Conservation (phyloP, 2,888 invertebrate species). For the Galeopsomyia nigrocyanea region DNA sequence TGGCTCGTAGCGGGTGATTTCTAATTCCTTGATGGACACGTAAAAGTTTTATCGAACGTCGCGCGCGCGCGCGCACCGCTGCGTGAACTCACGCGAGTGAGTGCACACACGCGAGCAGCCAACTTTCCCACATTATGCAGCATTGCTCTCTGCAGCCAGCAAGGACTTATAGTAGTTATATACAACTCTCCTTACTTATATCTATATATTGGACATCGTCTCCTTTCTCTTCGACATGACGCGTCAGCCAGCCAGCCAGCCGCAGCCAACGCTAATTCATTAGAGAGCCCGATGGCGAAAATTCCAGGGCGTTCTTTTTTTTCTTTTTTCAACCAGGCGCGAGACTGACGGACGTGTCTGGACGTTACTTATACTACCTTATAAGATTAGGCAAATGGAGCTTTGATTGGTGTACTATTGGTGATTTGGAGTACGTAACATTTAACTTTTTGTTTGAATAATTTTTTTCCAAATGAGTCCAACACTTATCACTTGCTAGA, state of each 20-base stretch:
- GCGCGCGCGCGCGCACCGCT: not conserved
- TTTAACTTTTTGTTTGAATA: no score
- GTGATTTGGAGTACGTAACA: no score
- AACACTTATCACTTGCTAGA: no score
- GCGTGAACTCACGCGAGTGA: slow-evolving; percentile 13
- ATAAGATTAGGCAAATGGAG: no score
- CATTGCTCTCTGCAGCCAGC: not conserved
- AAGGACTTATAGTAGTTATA: slow-evolving; percentile 30
- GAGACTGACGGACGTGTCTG: no score
- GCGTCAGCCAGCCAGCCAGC: slow-evolving; percentile 4
- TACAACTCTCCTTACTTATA: no score
- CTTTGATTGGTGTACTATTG: no score
- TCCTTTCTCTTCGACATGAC: slow-evolving; percentile 36
- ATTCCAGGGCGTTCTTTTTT: no score
- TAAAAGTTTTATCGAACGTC: slow-evolving; percentile 24
- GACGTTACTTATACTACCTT: no score
- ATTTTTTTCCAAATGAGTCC: no score
- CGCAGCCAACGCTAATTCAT: not conserved
- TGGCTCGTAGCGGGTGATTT: slow-evolving; percentile 34
- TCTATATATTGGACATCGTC: slow-evolving; percentile 1
- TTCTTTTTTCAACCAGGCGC: no score
- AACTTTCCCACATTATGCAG: slow-evolving; percentile 45
- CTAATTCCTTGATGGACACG: slow-evolving; percentile 36
- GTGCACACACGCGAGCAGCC: not conserved
- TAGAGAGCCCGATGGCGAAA: not conserved